A percentile compares a stretch with the other conserved stretches of the same genome.
These are phyloP conservation scores for Cochlearius cochlearius DNA, from an alignment of 2,113 vertebrate genomes.

Conservation along the genomic window DNA sequence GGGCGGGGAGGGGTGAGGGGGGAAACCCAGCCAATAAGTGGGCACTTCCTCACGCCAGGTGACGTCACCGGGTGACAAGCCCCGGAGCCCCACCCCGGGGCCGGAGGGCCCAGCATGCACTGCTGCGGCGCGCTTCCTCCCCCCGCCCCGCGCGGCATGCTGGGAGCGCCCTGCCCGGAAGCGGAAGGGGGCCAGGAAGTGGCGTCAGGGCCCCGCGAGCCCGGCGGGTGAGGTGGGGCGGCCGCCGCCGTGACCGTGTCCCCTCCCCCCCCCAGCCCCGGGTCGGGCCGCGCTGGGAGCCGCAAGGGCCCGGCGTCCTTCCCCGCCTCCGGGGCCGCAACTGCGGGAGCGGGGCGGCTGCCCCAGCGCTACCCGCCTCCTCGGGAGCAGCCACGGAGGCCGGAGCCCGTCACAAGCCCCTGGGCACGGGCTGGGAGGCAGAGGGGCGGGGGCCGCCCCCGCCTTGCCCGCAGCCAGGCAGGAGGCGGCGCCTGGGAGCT, in stretches of 20 bases:
- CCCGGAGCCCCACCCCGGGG: background rate
- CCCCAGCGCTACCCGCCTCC: no score
- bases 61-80: background rate
- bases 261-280: no score
- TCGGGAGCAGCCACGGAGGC: no score
- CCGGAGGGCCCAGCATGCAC: background rate
- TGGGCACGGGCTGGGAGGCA: background rate
- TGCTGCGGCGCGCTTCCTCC: background rate
- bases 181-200: background rate
- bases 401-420: accelerated
- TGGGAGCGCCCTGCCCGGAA: background rate
- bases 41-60: background rate
- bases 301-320: no score
- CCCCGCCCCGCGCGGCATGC: background rate
- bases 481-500: background rate
- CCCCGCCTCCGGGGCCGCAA: no score
- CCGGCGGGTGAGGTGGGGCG: no score
- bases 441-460: background rate
- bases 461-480: background rate
- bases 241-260: no score
- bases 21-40: background rate
- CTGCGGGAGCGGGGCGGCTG: no score
- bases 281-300: background rate
- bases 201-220: accelerated
- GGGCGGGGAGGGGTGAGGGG: accelerated